Percentiles rank a stretch among this genome's conserved stretches.
Evolutionary conservation across 2,888 invertebrate genomes (phyloP).

Genomic region (Drosophila melanosoma): DNA sequence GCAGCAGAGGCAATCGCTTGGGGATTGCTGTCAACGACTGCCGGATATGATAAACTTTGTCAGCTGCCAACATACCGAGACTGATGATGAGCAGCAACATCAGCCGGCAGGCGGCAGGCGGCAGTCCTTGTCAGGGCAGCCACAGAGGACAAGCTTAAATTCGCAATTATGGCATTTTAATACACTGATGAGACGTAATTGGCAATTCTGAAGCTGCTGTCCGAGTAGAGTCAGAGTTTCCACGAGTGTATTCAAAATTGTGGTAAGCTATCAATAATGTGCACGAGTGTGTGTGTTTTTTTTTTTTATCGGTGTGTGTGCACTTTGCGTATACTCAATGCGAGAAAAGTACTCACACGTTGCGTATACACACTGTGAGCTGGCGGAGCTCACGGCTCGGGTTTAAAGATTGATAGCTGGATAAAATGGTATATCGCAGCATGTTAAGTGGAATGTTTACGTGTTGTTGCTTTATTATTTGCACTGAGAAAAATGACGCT

Average conservation of each 20-base stretch:
- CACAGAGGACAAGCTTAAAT: constrained; percentile 52
- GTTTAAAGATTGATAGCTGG: constrained; percentile 69
- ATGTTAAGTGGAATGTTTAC: constrained; percentile 73
- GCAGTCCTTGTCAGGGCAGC: constrained; percentile 26
- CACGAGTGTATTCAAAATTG: constrained; percentile 40
- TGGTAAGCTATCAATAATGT: constrained; percentile 50
- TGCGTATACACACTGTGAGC: constrained; percentile 58
- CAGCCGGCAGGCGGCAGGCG: background rate
- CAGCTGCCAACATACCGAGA: constrained; percentile 35
- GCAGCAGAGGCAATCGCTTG: background rate
- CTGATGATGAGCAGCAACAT: constrained; percentile 40
- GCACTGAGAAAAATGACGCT: background rate
- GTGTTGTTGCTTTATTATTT: constrained; percentile 26
- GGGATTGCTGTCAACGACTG: constrained; percentile 22
- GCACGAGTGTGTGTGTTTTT: background rate
- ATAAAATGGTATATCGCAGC: constrained; percentile 74
- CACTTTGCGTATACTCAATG: constrained; percentile 60
- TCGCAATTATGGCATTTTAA: constrained; percentile 77
- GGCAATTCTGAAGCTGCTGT: constrained; percentile 48
- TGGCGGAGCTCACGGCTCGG: constrained; percentile 21
- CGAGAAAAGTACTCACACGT: constrained; percentile 16
- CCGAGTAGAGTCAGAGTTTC: constrained; percentile 15
- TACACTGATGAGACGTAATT: constrained; percentile 64
- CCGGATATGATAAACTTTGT: constrained; percentile 52
- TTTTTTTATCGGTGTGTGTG: background rate